These are phyloP conservation scores for Pelusios castaneus DNA, from an alignment of 2,113 vertebrate genomes.

Conservation along the genomic window DNA sequence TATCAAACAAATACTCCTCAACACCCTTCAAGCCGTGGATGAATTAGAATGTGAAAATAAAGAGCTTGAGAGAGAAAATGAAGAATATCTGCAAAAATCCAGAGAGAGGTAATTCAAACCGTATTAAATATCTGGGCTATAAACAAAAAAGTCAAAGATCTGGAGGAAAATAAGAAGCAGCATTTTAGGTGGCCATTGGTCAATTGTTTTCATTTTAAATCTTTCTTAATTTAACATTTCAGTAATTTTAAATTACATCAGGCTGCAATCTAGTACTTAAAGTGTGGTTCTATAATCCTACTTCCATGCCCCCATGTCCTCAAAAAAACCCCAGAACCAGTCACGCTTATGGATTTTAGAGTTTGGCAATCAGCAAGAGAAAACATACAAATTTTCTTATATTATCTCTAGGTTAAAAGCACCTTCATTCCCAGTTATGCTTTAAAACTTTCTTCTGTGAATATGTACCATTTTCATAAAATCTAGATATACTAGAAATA, in stretches of 20 bases:
- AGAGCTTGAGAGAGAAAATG: conserved; percentile 13
- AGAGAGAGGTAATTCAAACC: neutral
- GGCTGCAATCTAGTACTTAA: neutral
- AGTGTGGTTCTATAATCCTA: neutral
- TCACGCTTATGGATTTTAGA: rapidly evolving
- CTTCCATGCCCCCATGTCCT: neutral
- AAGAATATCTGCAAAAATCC: neutral
- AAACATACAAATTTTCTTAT: neutral
- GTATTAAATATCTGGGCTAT: neutral
- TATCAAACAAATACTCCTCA: neutral
- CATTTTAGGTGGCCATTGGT: neutral
- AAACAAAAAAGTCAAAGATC: neutral
- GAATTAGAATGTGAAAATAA: conserved; percentile 17
- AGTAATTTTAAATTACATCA: neutral
- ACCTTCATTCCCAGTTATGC: neutral
- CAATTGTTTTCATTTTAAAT: neutral
- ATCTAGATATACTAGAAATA: neutral
- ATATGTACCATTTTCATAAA: neutral
- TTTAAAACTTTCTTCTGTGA: neutral
- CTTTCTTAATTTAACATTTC: neutral
- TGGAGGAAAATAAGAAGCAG: neutral
- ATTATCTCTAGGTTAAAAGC: neutral
- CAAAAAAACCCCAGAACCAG: neutral
- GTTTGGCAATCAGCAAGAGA: neutral
- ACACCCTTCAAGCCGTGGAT: neutral